phyloP scores from a whole-genome alignment of 2,113 vertebrate species.

The Pionites leucogaster region DNA sequence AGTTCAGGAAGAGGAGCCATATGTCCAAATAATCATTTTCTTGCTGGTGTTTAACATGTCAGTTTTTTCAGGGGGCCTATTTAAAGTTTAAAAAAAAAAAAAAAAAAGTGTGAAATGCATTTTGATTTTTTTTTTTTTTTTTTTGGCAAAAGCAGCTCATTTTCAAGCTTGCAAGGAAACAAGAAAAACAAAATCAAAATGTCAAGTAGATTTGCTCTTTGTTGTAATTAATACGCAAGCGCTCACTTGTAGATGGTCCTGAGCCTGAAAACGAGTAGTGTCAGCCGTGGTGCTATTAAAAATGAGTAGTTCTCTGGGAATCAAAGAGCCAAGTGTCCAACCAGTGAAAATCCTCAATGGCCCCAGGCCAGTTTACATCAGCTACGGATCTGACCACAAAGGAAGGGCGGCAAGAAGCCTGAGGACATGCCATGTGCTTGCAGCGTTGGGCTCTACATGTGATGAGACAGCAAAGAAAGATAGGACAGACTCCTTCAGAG shows the following conservation, averaged over 20 bases:
- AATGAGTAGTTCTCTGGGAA: neutral
- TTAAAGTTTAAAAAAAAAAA: conserved; percentile 30
- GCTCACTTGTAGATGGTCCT: conserved; percentile 15
- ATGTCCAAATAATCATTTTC: conserved; percentile 66
- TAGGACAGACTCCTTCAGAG: neutral
- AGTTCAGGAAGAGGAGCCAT: conserved; percentile 69
- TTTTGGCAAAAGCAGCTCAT: conserved; percentile 59
- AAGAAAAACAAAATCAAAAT: conserved; percentile 73
- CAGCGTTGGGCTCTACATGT: rapidly evolving
- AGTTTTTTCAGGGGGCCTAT: conserved; percentile 50
- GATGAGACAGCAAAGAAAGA: neutral
- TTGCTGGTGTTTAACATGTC: conserved; percentile 65
- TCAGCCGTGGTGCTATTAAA: neutral
- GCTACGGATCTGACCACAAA: neutral
- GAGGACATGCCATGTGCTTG: rapidly evolving
- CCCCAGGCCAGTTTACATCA: neutral
- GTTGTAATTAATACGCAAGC: conserved; percentile 65
- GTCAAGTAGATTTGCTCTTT: conserved; percentile 71
- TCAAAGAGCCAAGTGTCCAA: neutral
- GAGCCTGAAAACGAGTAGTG: conserved; percentile 1
- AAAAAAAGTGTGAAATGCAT: conserved; percentile 51
- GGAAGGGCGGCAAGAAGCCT: neutral
- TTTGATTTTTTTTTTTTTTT: conserved; percentile 20
- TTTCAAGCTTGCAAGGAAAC: conserved; percentile 59
- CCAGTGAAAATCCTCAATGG: neutral